These are phyloP conservation scores for Circaetus cinerascens DNA, from an alignment of 2,113 vertebrate species.

Conservation along the genomic window DNA sequence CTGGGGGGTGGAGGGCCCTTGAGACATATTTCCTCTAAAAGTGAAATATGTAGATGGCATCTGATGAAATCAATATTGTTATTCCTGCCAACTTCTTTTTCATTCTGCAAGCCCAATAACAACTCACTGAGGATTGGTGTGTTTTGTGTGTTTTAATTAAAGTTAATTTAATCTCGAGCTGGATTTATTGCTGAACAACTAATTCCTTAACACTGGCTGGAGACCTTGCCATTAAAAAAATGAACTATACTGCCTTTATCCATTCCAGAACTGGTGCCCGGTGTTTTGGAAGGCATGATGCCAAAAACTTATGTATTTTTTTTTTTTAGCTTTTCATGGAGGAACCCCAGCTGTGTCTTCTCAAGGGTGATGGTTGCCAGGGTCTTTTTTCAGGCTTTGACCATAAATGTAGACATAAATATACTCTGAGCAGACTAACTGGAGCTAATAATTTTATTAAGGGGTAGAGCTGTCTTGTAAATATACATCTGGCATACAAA, in stretches of 20 bases:
- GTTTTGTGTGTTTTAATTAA: slow-evolving; percentile 52
- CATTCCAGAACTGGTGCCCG: slow-evolving; percentile 32
- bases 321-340: background rate
- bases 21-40: background rate
- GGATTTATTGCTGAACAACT: slow-evolving; percentile 30
- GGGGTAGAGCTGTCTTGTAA: slow-evolving; percentile 13
- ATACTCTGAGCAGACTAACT: background rate
- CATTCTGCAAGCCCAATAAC: background rate
- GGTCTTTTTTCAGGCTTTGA: background rate
- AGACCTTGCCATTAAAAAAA: slow-evolving; percentile 11
- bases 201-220: slow-evolving; percentile 14
- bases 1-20: background rate
- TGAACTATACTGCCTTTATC: background rate
- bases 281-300: slow-evolving; percentile 42
- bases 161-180: slow-evolving; percentile 32
- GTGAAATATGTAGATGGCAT: slow-evolving; percentile 34
- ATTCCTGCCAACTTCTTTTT: slow-evolving; percentile 23
- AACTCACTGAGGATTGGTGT: background rate
- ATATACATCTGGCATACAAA: slow-evolving; percentile 31
- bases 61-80: slow-evolving; percentile 38
- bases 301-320: background rate
- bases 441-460: slow-evolving; percentile 46
- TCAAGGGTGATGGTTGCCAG: background rate
- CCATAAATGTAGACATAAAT: slow-evolving; percentile 13
- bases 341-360: slow-evolving; percentile 11